Evolutionary conservation across 2,797 vertebrate genomes (phyloP).

Genomic region (Cirrhinus molitorella): DNA sequence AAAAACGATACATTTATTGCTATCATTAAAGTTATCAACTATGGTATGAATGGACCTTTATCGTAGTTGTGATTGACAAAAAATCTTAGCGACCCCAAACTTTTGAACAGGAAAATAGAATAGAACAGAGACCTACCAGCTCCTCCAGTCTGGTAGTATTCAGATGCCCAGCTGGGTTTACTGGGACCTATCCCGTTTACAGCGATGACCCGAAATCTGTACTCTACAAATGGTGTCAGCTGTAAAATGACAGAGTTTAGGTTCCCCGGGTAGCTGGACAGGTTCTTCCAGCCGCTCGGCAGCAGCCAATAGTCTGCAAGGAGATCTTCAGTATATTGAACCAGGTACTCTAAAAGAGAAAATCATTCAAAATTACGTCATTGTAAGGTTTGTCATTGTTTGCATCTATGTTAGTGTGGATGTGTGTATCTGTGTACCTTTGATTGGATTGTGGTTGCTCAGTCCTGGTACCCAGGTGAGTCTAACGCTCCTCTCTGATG

Average conservation of each 20-base stretch:
- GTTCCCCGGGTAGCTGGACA: conserved; percentile 89
- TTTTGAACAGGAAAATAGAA: not conserved
- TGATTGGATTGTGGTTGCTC: conserved; percentile 93
- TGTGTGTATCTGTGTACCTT: conserved; percentile 75
- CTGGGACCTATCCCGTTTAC: conserved; percentile 92
- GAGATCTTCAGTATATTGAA: conserved; percentile 93
- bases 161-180: conserved; percentile 88
- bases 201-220: conserved; percentile 92
- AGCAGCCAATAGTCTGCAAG: conserved; percentile 78
- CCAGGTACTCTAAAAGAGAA: conserved; percentile 84
- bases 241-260: conserved; percentile 90
- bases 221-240: conserved; percentile 92
- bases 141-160: conserved; percentile 91
- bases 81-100: not conserved
- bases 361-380: not conserved
- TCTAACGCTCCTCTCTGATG: conserved; percentile 88
- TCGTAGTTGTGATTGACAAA: not conserved
- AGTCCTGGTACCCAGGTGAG: conserved; percentile 92
- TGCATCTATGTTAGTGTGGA: not conserved
- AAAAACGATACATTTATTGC: not conserved
- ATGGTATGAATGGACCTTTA: not conserved
- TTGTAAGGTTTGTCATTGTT: not conserved
- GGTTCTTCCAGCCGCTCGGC: conserved; percentile 90
- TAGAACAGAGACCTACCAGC: conserved; percentile 82
- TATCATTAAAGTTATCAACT: not conserved